Conservation (phyloP, 2,888 invertebrate genomes). For the Andrena haemorrhoa region DNA sequence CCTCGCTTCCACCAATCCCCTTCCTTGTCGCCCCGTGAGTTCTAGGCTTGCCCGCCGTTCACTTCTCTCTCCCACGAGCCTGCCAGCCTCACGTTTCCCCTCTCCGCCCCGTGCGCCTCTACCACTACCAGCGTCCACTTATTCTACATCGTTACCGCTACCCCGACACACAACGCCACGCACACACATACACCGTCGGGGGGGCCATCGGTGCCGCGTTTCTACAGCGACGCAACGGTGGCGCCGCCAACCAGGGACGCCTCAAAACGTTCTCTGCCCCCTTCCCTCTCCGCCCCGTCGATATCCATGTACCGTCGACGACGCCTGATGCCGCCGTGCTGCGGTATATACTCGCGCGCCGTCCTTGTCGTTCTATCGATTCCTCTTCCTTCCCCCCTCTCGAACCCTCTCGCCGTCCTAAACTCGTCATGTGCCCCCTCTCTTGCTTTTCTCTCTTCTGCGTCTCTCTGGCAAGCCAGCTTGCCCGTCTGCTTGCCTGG, state of each 20-base stretch:
- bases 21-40: conserved; percentile 64
- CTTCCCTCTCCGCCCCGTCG: conserved; percentile 45
- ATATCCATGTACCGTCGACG: conserved; percentile 61
- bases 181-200: conserved; percentile 34
- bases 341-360: conserved; percentile 69
- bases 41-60: conserved; percentile 50
- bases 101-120: conserved; percentile 18
- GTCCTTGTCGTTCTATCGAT: conserved; percentile 83
- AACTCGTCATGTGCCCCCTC: conserved; percentile 62
- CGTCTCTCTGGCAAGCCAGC: conserved; percentile 62
- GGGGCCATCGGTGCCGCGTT: conserved; percentile 47
- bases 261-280: conserved; percentile 62
- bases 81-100: conserved; percentile 67
- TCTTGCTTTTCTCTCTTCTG: conserved; percentile 64
- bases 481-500: conserved; percentile 68
- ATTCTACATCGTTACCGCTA: conserved; percentile 64
- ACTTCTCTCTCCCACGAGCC: conserved; percentile 59
- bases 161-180: conserved; percentile 29
- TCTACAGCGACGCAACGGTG: conserved; percentile 65
- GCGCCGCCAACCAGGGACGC: conserved; percentile 77
- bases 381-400: conserved; percentile 71
- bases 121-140: conserved; percentile 43
- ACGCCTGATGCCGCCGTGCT: conserved; percentile 74
- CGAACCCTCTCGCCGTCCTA: conserved; percentile 56
- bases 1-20: conserved; percentile 69